A percentile compares a stretch with the other conserved stretches of the same genome.
Conservation (phyloP, 2,113 vertebrate species). For the Scomber colias region DNA sequence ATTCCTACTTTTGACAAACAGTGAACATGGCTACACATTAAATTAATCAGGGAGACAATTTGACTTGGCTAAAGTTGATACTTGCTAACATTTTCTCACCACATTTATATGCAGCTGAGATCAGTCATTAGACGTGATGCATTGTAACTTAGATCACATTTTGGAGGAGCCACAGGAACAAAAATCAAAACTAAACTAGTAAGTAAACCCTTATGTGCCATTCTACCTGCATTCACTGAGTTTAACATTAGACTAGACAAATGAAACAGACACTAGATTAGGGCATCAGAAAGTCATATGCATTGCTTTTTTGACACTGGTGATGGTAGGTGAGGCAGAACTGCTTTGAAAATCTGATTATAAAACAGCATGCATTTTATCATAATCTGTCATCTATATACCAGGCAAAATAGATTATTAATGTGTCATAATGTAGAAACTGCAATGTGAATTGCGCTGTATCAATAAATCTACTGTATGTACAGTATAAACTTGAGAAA, state of each 20-base stretch:
- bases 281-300: too few relatives aligned
- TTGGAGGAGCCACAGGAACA: neutral
- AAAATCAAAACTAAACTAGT: too few relatives aligned
- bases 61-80: neutral
- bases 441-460: too few relatives aligned
- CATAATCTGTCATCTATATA: neutral
- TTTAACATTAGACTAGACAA: too few relatives aligned
- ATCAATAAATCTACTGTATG: too few relatives aligned
- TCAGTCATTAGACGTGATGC: neutral
- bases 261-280: too few relatives aligned
- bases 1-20: slow-evolving; percentile 36
- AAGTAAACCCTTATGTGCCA: too few relatives aligned
- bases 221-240: too few relatives aligned
- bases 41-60: neutral
- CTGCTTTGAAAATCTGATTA: neutral
- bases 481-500: too few relatives aligned
- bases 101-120: neutral
- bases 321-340: too few relatives aligned
- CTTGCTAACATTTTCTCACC: neutral
- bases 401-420: neutral
- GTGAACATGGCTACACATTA: neutral
- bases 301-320: too few relatives aligned
- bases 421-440: neutral
- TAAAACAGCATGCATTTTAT: neutral
- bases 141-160: neutral